Evolutionary conservation across 2,113 vertebrate species (phyloP).

Genomic region (Butorides virescens): DNA sequence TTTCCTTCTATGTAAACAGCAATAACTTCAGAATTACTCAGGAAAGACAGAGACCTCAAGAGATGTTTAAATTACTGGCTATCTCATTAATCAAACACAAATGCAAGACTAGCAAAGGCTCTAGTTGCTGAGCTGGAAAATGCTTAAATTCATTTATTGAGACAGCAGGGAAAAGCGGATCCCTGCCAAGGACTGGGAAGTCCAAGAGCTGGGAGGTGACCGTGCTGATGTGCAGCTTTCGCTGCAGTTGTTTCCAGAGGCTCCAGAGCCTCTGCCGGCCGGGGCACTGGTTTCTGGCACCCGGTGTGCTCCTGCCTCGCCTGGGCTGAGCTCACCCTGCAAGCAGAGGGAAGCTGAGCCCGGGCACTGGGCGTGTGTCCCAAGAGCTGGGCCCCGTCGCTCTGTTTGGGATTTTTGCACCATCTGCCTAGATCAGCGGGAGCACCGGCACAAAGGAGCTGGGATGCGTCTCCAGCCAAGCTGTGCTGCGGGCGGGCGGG

Average conservation of each 20-base stretch:
- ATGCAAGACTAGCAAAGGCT: constrained; percentile 32
- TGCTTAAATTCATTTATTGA: constrained; percentile 25
- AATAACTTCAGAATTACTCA: constrained; percentile 39
- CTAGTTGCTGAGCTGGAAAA: constrained; percentile 52
- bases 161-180: neutral
- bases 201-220: neutral
- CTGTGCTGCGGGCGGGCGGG: neutral
- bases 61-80: constrained; percentile 50
- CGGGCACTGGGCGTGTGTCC: neutral
- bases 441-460: neutral
- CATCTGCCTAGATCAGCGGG: neutral
- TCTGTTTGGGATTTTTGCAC: neutral
- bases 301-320: neutral
- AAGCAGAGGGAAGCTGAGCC: accelerated
- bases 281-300: accelerated
- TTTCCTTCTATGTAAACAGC: constrained; percentile 22
- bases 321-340: neutral
- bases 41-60: constrained; percentile 59
- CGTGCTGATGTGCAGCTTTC: neutral
- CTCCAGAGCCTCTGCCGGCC: neutral
- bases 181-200: neutral
- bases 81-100: constrained; percentile 61
- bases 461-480: neutral
- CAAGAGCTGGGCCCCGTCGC: neutral
- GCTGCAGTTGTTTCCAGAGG: accelerated